Base-by-base conservation (phyloP, 2,113 vertebrate species). In the Narcine bancroftii region DNA sequence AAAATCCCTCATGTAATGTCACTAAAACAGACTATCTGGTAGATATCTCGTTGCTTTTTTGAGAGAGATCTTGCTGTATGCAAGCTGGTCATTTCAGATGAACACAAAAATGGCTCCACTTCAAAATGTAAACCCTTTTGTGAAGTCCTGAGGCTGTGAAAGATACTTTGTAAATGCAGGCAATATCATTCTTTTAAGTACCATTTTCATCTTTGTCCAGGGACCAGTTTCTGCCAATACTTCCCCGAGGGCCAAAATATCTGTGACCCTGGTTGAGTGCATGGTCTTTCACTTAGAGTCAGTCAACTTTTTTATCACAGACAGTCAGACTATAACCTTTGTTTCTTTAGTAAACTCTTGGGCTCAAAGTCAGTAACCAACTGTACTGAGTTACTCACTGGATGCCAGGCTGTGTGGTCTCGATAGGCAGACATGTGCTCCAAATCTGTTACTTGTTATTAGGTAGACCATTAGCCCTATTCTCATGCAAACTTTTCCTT, bases 371-470 rank as follows among this genome's bases (percentile, higher is more conserved):
- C 81, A 87, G 81, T 36, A 36, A 60, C 81, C 17, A 60, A 36
- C 6, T 50, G 33, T 15, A n/a, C 50, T 36, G 81, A 19, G 33
- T 36, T 60, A 36, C 24, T 87, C 4, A 36, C 53, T 36, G 53
- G 53, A 33, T 87, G 53, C 29, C 13, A 36, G n/a, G 5, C 5
- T n/a, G 81, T 87, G 81, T 87, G 81, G 81, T 21, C 53, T 19
- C 19, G 50, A 87, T 53, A 36, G 53, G 15, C 53, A n/a, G 1
- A 19, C 81, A 87, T 19, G 72, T 60, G 81, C 53, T 21, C 50
- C n/a, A 87, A 50, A 87, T 87, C 81, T 87, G 81, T 36, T 60
- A 6, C 81, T 87, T 5, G 53, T 87, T 85, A 60, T 21, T 60
- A 13, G 50, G 2, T 87, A 33, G 56, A 87, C 53, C 60, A 87